A percentile compares a stretch with the other conserved stretches of the same genome.
phyloP scores from a whole-genome alignment of 1,140 invertebrate species.

The Drosophila ananassae region DNA sequence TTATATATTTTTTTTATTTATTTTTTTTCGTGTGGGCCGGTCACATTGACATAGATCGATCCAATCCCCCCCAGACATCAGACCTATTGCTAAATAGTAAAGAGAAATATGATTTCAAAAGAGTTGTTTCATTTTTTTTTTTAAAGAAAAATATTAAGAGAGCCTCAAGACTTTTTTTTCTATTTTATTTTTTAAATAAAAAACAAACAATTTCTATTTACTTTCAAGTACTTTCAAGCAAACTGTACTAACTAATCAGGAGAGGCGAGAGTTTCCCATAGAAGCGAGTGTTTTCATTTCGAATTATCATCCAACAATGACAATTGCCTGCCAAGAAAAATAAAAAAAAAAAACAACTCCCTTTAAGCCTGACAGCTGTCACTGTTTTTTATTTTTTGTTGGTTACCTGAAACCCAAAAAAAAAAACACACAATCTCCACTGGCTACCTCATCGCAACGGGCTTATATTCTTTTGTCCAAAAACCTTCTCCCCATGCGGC shows the following conservation, averaged over 20 bases:
- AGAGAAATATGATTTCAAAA: conserved; percentile 43
- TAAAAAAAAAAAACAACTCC: background rate
- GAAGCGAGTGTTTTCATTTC: conserved; percentile 34
- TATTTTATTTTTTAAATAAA: too few species aligned
- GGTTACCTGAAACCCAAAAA: conserved; percentile 5
- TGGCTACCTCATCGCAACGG: conserved; percentile 38
- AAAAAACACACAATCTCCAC: conserved; percentile 54
- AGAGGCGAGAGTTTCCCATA: conserved; percentile 9
- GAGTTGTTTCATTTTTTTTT: background rate
- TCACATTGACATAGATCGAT: conserved; percentile 54
- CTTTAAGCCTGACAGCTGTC: conserved; percentile 42
- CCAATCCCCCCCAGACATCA: conserved; percentile 10
- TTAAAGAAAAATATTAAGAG: too few species aligned
- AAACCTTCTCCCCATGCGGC: conserved; percentile 43
- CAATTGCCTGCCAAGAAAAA: conserved; percentile 31
- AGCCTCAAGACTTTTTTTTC: too few species aligned
- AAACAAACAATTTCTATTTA: conserved; percentile 12
- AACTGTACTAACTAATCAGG: conserved; percentile 17
- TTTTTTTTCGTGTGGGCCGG: conserved; percentile 42
- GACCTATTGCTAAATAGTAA: background rate
- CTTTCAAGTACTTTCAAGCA: background rate
- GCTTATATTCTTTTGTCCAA: conserved; percentile 45
- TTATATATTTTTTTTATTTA: conserved; percentile 17
- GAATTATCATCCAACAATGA: conserved; percentile 42
- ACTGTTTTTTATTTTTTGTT: conserved; percentile 19